phyloP scores from a whole-genome alignment of 2,113 vertebrate species.

The Pogona vitticeps region DNA sequence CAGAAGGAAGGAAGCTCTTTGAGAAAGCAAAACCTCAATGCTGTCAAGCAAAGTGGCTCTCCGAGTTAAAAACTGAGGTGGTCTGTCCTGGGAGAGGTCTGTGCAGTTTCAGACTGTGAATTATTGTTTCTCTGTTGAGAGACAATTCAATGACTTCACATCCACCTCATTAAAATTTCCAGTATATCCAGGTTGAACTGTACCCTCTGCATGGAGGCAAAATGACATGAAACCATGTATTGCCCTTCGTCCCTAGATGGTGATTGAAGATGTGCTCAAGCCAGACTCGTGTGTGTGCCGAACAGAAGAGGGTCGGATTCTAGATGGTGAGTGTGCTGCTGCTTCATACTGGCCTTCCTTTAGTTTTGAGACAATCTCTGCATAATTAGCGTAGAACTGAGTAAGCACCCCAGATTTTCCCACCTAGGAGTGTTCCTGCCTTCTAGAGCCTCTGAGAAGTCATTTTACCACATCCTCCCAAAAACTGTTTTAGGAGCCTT shows the following conservation, averaged over 20 bases:
- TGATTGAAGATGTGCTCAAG: slow-evolving; percentile 86
- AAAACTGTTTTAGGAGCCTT: no score
- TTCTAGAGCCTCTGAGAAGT: no score
- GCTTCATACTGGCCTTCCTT: not conserved
- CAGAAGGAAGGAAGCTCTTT: not conserved
- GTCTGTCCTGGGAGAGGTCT: not conserved
- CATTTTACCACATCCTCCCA: no score
- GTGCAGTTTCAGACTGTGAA: not conserved
- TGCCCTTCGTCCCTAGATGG: slow-evolving; percentile 76
- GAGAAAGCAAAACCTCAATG: not conserved
- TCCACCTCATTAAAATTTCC: not conserved
- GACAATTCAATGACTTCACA: not conserved
- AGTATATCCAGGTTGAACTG: no score
- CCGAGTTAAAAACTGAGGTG: not conserved
- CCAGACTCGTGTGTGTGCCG: slow-evolving; percentile 84
- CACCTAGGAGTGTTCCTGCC: no score
- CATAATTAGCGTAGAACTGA: not conserved
- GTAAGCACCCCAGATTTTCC: no score
- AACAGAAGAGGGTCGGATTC: slow-evolving; percentile 84
- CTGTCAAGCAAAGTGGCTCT: not conserved
- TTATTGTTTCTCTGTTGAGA: not conserved
- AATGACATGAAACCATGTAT: not conserved
- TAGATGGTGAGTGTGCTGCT: slow-evolving; percentile 79
- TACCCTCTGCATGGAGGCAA: not conserved
- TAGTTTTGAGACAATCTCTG: not conserved